Evolutionary conservation across 2,113 vertebrate genomes (phyloP).

Genomic region (Oreotrochilus melanogaster): DNA sequence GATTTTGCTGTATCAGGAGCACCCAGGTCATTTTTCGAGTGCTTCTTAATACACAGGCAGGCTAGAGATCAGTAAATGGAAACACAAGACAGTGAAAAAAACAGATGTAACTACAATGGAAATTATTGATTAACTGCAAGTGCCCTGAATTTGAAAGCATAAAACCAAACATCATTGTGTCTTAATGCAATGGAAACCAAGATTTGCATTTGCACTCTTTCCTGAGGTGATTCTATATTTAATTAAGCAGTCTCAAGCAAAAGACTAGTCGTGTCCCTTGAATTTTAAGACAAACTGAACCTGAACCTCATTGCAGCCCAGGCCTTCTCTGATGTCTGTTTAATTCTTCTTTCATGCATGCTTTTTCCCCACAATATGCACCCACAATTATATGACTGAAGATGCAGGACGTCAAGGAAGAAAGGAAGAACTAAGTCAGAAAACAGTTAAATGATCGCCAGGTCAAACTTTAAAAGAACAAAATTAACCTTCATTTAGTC

Average conservation of each 20-base stretch:
- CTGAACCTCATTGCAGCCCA: not conserved
- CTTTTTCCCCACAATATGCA: not conserved
- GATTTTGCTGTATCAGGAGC: not conserved
- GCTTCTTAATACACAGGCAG: not conserved
- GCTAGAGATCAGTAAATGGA: not conserved
- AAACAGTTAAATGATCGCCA: not conserved
- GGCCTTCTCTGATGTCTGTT: not conserved
- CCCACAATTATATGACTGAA: not conserved
- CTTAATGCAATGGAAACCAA: not conserved
- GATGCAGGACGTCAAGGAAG: not conserved
- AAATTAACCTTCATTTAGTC: not conserved
- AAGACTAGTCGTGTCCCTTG: not conserved
- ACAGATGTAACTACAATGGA: not conserved
- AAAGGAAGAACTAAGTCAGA: not conserved
- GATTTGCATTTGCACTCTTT: not conserved
- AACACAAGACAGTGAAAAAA: not conserved
- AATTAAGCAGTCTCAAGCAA: accelerated
- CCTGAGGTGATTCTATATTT: not conserved
- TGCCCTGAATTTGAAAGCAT: not conserved
- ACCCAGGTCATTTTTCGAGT: not conserved
- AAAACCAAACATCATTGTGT: not conserved
- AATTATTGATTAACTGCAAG: not conserved
- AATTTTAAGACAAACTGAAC: not conserved
- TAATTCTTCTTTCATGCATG: not conserved
- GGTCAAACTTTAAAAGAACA: not conserved